Base-by-base conservation (phyloP, 2,797 vertebrate species). In the Benthosema pterotum region DNA sequence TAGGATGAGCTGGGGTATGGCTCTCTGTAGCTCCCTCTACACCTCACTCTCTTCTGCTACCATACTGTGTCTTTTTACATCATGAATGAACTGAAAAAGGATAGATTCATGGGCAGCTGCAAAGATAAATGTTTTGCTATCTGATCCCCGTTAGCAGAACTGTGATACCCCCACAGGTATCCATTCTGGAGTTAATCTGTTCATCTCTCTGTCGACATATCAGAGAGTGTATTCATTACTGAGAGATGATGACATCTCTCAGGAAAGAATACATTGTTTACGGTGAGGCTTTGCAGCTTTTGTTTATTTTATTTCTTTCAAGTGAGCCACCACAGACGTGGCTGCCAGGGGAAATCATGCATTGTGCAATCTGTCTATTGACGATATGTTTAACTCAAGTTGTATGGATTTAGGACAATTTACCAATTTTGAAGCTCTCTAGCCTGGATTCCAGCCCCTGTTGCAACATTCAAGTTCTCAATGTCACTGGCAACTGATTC, bases 31-130 rank as follows among this genome's bases (percentile, higher is more conserved):
- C 67, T 56, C 60, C 13, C 56, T 25, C 66, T 64, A n/a, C n/a
- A n/a, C n/a, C 53, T 61, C 22, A 25, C 69, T 52, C 56, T 57
- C 76, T 64, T n/a, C 65, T 56, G 43, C 18, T 67, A 66, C 50
- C 55, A 59, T 55, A n/a, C 50, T 52, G 58, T 52, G 52, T 74
- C 58, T 78, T n/a, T 82, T 82, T 84, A 79, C 82, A 80, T 86
- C 88, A 25, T 25, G 22, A 88, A 89, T 87, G 85, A 89, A 80
- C 78, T 86, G 80, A 77, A 85, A 77, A 81, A 70, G 46, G 75
- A 71, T 58, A 57, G n/a, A n/a, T n/a, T n/a, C 83, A 66, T 69
- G 69, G 67, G 74, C 65, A 49, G 69, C 54, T 52, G 62, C 78
- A 86, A 71, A 60, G 67, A 79, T 74, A 72, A 73, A n/a, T n/a